These are phyloP conservation scores for Daubentonia madagascariensis DNA, from an alignment of 2,113 vertebrate genomes.

Conservation along the genomic window DNA sequence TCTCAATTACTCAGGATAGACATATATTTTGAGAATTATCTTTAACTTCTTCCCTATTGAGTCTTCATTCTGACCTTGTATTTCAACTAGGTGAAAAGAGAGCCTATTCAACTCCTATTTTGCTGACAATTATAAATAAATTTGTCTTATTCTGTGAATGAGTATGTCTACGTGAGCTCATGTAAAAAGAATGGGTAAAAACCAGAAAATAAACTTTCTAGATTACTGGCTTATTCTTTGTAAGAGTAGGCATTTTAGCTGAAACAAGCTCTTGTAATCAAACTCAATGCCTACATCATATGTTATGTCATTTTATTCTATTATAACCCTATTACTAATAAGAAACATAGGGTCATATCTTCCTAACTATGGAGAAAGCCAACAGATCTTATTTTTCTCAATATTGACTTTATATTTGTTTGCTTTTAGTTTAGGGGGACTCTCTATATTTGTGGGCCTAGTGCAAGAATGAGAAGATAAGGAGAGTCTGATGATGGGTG, in stretches of 20 bases:
- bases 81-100: not conserved
- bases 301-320: not conserved
- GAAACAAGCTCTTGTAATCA: constrained; percentile 28
- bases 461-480: not conserved
- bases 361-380: not conserved
- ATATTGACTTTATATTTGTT: not conserved
- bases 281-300: not conserved
- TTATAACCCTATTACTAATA: not conserved
- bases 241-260: not conserved
- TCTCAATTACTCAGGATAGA: not conserved
- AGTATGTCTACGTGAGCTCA: not conserved
- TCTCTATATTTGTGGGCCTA: not conserved
- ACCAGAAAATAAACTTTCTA: not conserved
- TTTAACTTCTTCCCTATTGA: not conserved
- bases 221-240: not conserved
- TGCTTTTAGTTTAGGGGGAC: not conserved
- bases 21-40: constrained; percentile 26
- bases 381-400: not conserved
- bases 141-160: not conserved
- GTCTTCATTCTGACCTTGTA: not conserved
- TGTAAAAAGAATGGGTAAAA: not conserved
- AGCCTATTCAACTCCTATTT: not conserved
- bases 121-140: not conserved
- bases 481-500: not conserved
- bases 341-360: not conserved